Conservation (phyloP, 2,797 vertebrate genomes). For the Manis pentadactyla region DNA sequence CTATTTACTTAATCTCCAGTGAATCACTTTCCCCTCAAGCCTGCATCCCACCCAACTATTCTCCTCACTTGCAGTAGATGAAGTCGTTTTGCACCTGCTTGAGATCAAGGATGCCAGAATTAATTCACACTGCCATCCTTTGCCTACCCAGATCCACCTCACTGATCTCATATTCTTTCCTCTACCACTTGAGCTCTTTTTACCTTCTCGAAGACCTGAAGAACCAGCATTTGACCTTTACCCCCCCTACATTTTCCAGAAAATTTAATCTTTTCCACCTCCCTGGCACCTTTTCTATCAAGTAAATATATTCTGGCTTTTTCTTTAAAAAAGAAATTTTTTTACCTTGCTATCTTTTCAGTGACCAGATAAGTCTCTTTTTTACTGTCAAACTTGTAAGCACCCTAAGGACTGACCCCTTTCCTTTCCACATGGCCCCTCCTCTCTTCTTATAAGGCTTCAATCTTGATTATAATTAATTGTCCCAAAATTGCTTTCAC, state of each 20-base stretch:
- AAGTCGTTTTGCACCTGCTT: neutral
- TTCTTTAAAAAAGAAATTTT: neutral
- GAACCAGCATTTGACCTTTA: neutral
- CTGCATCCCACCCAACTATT: neutral
- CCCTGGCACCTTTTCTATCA: neutral
- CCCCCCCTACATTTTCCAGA: neutral
- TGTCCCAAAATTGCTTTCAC: neutral
- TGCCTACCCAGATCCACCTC: neutral
- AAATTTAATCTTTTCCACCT: neutral
- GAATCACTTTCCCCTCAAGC: neutral
- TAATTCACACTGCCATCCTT: neutral
- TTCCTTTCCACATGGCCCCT: neutral
- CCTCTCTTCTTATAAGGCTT: neutral
- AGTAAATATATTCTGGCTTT: neutral
- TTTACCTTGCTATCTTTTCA: neutral
- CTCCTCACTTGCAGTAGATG: neutral
- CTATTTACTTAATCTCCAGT: neutral
- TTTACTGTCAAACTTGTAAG: neutral
- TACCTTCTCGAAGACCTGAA: neutral
- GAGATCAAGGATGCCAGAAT: neutral
- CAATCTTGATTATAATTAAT: neutral
- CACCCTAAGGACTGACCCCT: neutral
- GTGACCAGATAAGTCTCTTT: neutral
- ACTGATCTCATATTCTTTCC: neutral
- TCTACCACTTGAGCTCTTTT: neutral